Conservation (phyloP, 2,113 vertebrate genomes). For the Dasyprocta punctata region DNA sequence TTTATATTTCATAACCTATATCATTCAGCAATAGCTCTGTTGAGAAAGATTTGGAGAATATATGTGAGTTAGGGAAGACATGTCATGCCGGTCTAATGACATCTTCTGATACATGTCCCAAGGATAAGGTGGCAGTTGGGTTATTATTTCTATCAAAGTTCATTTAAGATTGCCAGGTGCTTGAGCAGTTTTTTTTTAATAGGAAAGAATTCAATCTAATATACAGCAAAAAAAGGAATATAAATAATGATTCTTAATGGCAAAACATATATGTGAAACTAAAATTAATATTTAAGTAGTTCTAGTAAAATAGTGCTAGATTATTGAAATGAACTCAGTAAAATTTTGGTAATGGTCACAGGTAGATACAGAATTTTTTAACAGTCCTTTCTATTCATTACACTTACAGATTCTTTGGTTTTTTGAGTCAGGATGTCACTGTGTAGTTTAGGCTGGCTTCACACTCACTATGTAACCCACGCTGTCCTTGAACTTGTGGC, state of each 20-base stretch:
- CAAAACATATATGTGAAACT: neutral
- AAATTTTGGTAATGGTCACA: neutral
- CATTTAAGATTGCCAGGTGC: neutral
- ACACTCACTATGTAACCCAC: neutral
- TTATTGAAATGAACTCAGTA: neutral
- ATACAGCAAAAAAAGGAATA: neutral
- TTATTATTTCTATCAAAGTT: slow-evolving; percentile 15
- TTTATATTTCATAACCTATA: neutral
- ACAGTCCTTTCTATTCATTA: neutral
- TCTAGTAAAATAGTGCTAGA: neutral
- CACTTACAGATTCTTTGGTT: neutral
- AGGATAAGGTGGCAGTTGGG: neutral
- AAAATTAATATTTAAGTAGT: slow-evolving; percentile 30
- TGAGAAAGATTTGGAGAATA: neutral
- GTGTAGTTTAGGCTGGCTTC: neutral
- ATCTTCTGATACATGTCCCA: neutral
- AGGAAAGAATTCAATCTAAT: slow-evolving; percentile 8
- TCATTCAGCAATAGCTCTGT: neutral
- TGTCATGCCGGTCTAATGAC: neutral
- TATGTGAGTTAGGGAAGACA: neutral
- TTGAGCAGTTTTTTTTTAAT: neutral
- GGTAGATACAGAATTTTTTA: neutral
- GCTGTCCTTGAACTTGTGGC: neutral
- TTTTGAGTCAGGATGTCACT: neutral
- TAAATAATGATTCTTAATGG: neutral